Evolutionary conservation across 2,888 invertebrate species (phyloP), one percentile per base, ranked within the genome.

Genomic region (Sinohyriopsis cumingii): DNA sequence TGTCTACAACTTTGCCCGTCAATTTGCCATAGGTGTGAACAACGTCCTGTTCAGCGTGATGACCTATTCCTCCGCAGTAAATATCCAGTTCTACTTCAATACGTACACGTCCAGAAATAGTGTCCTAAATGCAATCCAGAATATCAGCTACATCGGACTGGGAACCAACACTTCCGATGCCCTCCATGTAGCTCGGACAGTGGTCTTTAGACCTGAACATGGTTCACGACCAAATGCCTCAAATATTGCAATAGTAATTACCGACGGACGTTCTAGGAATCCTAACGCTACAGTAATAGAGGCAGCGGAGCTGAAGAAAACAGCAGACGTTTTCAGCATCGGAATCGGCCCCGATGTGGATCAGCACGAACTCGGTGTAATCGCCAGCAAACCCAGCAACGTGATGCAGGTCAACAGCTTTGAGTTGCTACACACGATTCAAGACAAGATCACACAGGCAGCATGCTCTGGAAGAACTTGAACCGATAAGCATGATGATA

Each of bases 221-320:
- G 81, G 81, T 20, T 77, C 65, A 0, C 65, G 81, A 5, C 9
- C 56, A 33, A 74, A 76, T 66, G 71, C 78, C 2, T 61, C 75
- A 55, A 81, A 74, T 79, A 87, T 71, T 65, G 81, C 75, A 1
- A 77, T 83, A 53, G 75, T 80, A 0, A 85, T 89, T 19, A 79
- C 82, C 2, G 78, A 81, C 45, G 81, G 81, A 22, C 71, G 75
- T 12, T 81, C 81, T 5, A 71, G 71, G 55, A 69, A 77, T 57
- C 74, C 75, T 28, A 67, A 68, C 22, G 62, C 55, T 3, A 81
- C 81, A 15, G 68, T 69, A 24, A 28, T 59, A 15, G 78, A 79
- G 28, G 79, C 81, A 15, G 25, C 65, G 1, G 62, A 59, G 1
- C 67, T 81, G 15, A 76, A 79, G 22, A 54, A 57, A 1, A 33